A percentile compares a stretch with the other conserved stretches of the same genome.
Conservation (phyloP, 2,797 vertebrate species). For the Benthosema pterotum region DNA sequence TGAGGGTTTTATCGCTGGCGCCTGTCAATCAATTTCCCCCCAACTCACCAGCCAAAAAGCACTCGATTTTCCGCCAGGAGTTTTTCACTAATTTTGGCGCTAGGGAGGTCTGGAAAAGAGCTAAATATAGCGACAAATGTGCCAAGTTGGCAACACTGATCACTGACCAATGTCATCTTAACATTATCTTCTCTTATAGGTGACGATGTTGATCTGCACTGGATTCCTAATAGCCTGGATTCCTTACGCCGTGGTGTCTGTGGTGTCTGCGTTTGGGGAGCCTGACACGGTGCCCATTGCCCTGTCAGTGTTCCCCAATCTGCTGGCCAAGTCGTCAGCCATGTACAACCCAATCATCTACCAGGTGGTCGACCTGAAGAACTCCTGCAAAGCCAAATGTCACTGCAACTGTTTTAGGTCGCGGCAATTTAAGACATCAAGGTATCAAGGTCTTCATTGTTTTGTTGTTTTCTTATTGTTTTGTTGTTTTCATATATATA, state of each 20-base stretch:
- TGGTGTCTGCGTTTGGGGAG: conserved; percentile 91
- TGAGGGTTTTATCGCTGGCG: no score
- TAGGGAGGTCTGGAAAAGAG: no score
- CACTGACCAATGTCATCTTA: no score
- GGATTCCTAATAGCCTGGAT: conserved; percentile 96
- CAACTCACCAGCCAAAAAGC: no score
- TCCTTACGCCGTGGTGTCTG: conserved; percentile 91
- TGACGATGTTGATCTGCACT: conserved; percentile 95
- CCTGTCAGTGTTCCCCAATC: conserved; percentile 88
- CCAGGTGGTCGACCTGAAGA: conserved; percentile 88
- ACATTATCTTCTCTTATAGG: conserved; percentile 70
- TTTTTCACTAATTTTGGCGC: no score
- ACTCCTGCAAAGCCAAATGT: conserved; percentile 74
- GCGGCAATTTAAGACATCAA: conserved; percentile 76
- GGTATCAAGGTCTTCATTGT: conserved; percentile 69
- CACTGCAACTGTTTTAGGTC: conserved; percentile 66
- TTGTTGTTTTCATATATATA: background rate
- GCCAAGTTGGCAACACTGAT: no score
- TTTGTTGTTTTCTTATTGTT: background rate
- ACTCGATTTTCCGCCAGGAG: no score
- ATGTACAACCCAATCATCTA: conserved; percentile 99
- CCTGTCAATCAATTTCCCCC: no score
- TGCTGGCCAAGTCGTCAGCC: conserved; percentile 93
- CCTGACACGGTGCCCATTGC: conserved; percentile 89
- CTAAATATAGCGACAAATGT: no score